These are phyloP conservation scores for Caiman crocodilus DNA, from an alignment of 2,797 vertebrate genomes.

Conservation along the genomic window DNA sequence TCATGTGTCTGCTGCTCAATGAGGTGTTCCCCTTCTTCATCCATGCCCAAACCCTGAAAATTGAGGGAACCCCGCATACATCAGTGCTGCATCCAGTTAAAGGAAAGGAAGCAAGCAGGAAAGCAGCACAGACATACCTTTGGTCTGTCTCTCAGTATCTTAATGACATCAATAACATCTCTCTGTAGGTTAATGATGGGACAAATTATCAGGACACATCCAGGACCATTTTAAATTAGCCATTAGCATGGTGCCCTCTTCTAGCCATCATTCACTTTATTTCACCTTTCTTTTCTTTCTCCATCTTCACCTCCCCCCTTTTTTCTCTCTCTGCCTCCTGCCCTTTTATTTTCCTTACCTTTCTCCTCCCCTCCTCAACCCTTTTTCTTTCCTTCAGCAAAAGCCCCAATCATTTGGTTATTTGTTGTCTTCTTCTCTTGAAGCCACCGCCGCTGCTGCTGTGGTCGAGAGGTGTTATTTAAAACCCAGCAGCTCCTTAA, in stretches of 20 bases:
- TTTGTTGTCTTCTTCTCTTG: conserved; percentile 75
- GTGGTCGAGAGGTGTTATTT: conserved; percentile 78
- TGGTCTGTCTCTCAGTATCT: neutral
- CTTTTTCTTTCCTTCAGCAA: conserved; percentile 65
- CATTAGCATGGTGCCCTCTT: neutral
- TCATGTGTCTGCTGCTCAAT: conserved; percentile 12
- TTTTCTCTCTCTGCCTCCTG: conserved; percentile 7
- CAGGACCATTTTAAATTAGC: neutral
- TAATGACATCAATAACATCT: neutral
- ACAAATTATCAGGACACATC: conserved; percentile 11
- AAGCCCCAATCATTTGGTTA: conserved; percentile 44
- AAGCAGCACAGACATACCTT: neutral
- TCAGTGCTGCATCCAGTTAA: neutral
- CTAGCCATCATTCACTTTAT: neutral
- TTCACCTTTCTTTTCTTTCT: neutral
- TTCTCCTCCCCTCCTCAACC: neutral
- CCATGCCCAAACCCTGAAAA: conserved; percentile 44
- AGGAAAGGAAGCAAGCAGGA: neutral
- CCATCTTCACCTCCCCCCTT: neutral
- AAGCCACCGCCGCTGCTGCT: conserved; percentile 70
- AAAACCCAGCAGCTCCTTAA: conserved; percentile 78
- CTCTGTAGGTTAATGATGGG: neutral
- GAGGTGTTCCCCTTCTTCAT: conserved; percentile 37
- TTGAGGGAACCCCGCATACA: neutral
- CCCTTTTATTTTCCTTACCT: conserved; percentile 35